Percentiles rank a stretch among this genome's conserved stretches.
Conservation (phyloP, 2,888 invertebrate genomes). For the Microctonus hyperodae region DNA sequence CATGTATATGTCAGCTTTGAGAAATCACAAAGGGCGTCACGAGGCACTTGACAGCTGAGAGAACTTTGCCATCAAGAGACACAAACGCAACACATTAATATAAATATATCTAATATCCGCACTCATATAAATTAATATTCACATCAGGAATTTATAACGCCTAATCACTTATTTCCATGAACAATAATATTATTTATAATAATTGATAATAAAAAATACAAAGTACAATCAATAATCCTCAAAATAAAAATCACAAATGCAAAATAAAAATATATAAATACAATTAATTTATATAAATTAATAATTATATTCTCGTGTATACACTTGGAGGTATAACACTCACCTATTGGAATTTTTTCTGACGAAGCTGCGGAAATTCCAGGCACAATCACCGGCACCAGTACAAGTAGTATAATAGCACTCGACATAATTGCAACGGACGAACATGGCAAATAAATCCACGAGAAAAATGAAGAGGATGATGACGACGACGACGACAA, state of each 20-base stretch:
- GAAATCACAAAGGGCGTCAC: conserved; percentile 12
- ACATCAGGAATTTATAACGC: conserved; percentile 13
- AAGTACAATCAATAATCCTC: no score
- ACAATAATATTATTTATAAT: conserved; percentile 11
- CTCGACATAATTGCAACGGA: conserved; percentile 21
- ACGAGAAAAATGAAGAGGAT: conserved; percentile 33
- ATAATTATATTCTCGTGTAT: neutral
- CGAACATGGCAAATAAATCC: conserved; percentile 6
- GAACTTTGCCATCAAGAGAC: neutral
- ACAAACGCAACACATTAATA: neutral
- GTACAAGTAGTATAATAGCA: conserved; percentile 25
- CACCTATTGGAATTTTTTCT: conserved; percentile 43
- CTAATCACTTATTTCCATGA: conserved; percentile 15
- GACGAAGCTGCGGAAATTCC: conserved; percentile 36
- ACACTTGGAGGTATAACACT: conserved; percentile 25
- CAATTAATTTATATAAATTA: no score
- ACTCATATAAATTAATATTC: no score
- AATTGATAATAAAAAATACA: no score
- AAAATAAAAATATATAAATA: no score
- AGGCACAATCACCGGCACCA: conserved; percentile 35
- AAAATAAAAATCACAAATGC: no score
- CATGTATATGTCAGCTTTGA: neutral
- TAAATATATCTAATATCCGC: neutral
- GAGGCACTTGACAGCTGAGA: conserved; percentile 22
- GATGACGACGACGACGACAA: conserved; percentile 31